Conservation (phyloP, 2,113 vertebrate species). For the Diadophis punctatus region DNA sequence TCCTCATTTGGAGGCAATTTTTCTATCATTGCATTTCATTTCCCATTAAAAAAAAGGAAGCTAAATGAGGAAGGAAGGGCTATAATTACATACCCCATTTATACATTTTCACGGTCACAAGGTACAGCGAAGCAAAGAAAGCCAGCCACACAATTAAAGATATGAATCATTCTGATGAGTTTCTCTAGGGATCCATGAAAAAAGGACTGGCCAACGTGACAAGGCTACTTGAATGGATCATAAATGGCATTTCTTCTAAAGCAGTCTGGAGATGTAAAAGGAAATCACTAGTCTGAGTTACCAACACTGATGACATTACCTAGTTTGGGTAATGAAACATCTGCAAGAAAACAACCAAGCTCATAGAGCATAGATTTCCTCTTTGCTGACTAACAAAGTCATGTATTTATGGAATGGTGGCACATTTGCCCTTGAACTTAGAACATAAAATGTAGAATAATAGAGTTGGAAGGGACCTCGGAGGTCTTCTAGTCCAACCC, state of each 20-base stretch:
- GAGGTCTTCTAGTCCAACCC: no score
- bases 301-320: no score
- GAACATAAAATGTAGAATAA: no score
- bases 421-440: background rate
- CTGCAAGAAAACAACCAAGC: no score
- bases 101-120: background rate
- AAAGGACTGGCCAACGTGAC: background rate
- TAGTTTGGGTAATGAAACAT: no score
- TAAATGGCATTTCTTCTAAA: conserved; percentile 17
- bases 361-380: no score
- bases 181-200: background rate
- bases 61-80: background rate
- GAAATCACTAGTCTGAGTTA: background rate
- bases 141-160: background rate
- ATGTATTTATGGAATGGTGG: background rate
- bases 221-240: background rate
- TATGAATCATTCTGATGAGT: background rate
- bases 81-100: background rate
- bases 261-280: background rate
- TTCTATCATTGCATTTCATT: background rate
- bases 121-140: background rate
- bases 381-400: background rate
- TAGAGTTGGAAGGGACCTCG: no score
- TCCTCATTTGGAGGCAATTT: background rate
- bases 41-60: background rate